Percentiles rank a stretch among this genome's conserved stretches.
Conservation (phyloP, 2,113 vertebrate genomes). For the Malurus alboscapulatus region DNA sequence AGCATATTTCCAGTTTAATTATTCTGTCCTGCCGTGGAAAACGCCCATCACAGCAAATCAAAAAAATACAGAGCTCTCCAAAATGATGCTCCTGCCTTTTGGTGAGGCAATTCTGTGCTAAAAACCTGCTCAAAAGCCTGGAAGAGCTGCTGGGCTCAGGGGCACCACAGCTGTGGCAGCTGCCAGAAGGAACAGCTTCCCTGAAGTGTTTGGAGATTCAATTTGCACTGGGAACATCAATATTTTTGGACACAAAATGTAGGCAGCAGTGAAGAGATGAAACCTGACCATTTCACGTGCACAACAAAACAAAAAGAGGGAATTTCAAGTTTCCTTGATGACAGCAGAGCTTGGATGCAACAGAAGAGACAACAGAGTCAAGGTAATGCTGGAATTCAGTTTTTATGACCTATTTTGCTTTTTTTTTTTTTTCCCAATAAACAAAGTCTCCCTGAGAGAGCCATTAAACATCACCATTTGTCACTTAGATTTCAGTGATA, state of each 20-base stretch:
- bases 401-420: not conserved
- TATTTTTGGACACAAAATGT: not conserved
- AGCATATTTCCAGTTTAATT: not conserved
- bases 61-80: not conserved
- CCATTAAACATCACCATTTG: not conserved
- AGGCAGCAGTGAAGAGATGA: rapidly evolving
- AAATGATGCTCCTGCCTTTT: not conserved
- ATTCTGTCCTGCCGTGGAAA: rapidly evolving
- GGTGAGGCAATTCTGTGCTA: not conserved
- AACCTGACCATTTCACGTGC: not conserved
- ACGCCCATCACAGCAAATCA: rapidly evolving
- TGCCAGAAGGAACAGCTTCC: not conserved
- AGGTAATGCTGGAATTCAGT: not conserved
- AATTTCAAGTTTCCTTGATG: not conserved
- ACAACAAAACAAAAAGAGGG: not conserved
- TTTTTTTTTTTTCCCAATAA: not conserved
- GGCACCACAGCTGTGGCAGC: rapidly evolving
- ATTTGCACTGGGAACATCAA: not conserved
- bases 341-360: rapidly evolving
- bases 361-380: not conserved
- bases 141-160: not conserved
- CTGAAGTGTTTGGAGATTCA: not conserved
- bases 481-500: not conserved
- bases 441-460: not conserved
- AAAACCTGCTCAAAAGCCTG: not conserved